Evolutionary conservation across 2,797 vertebrate genomes (phyloP).

Genomic region (Sternotherus odoratus): DNA sequence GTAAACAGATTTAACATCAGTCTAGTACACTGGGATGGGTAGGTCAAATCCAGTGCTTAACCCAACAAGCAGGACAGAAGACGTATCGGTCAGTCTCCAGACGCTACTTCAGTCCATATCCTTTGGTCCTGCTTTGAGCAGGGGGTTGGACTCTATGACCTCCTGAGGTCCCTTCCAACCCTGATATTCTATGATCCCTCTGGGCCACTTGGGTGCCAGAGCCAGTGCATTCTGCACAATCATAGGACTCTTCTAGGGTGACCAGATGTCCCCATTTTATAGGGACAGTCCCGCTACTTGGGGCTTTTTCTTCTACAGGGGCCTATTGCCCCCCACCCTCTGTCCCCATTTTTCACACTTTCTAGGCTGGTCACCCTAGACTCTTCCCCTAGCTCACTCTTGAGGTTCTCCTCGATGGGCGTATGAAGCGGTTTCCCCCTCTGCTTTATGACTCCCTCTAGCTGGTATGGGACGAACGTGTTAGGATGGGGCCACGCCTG

Average conservation of each 20-base stretch:
- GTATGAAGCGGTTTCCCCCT: not conserved
- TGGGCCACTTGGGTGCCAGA: not conserved
- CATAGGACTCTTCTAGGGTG: not conserved
- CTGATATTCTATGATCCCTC: no score
- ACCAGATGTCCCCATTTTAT: no score
- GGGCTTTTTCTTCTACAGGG: no score
- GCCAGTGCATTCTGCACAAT: not conserved
- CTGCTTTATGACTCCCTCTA: not conserved
- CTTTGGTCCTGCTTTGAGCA: no score
- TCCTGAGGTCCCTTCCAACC: no score
- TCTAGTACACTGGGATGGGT: not conserved
- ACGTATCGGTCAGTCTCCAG: not conserved
- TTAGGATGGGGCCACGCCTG: not conserved
- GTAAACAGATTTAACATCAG: not conserved
- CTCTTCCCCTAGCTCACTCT: not conserved
- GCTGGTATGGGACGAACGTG: not conserved
- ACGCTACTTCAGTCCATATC: not conserved
- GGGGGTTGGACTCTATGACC: no score
- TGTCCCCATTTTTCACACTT: no score
- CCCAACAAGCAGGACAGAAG: not conserved
- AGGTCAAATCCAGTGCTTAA: not conserved
- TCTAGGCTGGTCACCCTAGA: not conserved
- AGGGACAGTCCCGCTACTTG: no score
- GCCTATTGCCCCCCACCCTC: no score
- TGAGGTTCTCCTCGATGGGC: not conserved